Evolutionary conservation across 2,797 vertebrate genomes (phyloP), one percentile per base, ranked within the genome.

Genomic region (Eleutherodactylus coqui): DNA sequence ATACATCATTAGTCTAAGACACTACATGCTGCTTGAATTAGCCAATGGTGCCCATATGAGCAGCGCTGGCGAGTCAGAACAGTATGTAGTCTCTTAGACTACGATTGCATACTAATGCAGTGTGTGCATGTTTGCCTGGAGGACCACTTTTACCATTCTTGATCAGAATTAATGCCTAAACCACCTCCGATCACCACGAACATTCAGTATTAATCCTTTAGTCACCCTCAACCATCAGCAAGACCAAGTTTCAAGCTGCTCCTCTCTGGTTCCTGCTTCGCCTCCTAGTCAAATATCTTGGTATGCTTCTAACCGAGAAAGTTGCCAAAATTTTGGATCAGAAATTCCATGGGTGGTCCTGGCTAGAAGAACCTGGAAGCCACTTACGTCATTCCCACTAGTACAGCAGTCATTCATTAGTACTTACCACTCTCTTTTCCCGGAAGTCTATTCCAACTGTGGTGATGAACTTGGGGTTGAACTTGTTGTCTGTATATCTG

Each of bases 391-490:
- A 55, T 2, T 55, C 21, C 53, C 53, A 55, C 53, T 19, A 5
- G 5, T 17, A 2, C 1, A 51, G 49, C 49, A 45, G 9, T 9
- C 43, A 45, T 45, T 64, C 13, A 29, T 27, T 62, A 0, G 5
- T 24, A 86, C 96, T 96, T 85, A 98, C 97, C 96, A 98, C 96
- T 92, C 97, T 93, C 90, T 98, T 98, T 97, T 98, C 97, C 96
- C 97, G 96, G 90, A 98, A 98, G 91, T 98, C 97, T 81, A 98
- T 98, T 91, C 97, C 97, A 32, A 98, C 97, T 88, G 97, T 98
- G 36, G 97, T 98, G 94, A 98, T 98, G 92, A 98, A 98, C 90
- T 98, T 98, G 86, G 97, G 97, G 89, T 98, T 98, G 91, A 98
- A 98, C 89, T 97, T 98, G 93, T 98, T 98, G 88, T 98, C 96